Conservation (phyloP, 2,888 invertebrate genomes). For the Pseudolycoriella hygida region DNA sequence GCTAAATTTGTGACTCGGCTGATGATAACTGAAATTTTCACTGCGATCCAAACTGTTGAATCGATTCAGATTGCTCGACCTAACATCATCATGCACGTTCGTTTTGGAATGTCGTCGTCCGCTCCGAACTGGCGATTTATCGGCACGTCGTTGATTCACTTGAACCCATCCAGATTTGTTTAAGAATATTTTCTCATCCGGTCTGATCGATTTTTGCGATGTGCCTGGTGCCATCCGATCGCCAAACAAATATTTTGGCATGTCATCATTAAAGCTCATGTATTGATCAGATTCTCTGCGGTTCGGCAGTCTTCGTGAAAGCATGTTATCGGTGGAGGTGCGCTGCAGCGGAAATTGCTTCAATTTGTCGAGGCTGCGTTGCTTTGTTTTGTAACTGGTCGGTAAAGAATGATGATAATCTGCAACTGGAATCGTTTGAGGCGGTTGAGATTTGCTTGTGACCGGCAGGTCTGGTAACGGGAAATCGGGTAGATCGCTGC, state of each 20-base stretch:
- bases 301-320: not conserved
- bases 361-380: not conserved
- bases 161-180: slow-evolving; percentile 34
- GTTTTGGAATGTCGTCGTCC: not conserved
- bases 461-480: no score
- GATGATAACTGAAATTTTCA: slow-evolving; percentile 5
- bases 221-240: slow-evolving; percentile 12
- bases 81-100: not conserved
- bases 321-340: slow-evolving; percentile 2
- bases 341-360: slow-evolving; percentile 5
- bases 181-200: slow-evolving; percentile 25
- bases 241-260: slow-evolving; percentile 28
- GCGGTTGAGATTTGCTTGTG: no score
- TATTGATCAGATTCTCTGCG: not conserved
- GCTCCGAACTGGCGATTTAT: slow-evolving; percentile 15
- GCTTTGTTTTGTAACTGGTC: slow-evolving; percentile 4
- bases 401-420: slow-evolving; percentile 5
- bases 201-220: not conserved
- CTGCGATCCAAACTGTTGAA: not conserved
- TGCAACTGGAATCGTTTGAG: not conserved
- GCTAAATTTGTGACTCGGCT: slow-evolving; percentile 13
- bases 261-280: slow-evolving; percentile 11
- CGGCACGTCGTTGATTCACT: slow-evolving; percentile 26
- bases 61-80: not conserved
- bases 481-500: no score